Base-by-base conservation (phyloP, 2,113 vertebrate species). In the Psittacula cyanocephala region DNA sequence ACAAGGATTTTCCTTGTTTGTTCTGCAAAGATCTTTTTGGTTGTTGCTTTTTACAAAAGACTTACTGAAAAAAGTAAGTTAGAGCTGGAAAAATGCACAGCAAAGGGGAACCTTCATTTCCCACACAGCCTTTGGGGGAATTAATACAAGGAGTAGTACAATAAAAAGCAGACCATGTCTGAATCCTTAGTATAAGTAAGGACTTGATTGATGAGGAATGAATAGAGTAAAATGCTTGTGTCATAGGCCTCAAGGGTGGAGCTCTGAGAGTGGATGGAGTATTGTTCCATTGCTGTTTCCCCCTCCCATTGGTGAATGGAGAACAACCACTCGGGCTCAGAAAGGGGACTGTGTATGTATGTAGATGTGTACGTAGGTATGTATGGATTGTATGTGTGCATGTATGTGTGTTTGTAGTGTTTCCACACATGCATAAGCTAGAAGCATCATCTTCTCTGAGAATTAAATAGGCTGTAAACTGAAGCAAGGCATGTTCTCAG, bases 281-380 rank as follows among this genome's bases (percentile, higher is more conserved):
- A 69, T 39, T 19, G 29, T 59, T 39, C 11, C 3, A 2, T 49
- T 67, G 46, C 15, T 81, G 22, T 6, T 76, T 57, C 11, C 20
- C 29, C 7, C 4, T 44, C 15, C 24, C 17, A 60, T 43, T 31
- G 17, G 13, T 29, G 49, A 27, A 49, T 7, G 27, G 19, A 31
- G 80, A 85, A 27, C 0, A 2, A 33, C 15, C 5, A 2, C 35
- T 20, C 4, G 0, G 23, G 39, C 10, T 65, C 55, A n/a, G 44
- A 13, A 5, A n/a, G 47, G 23, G 41, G 15, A 16, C 20, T 13
- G 7, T 7, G 14, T 25, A 3, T 6, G 4, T 10, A 6, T 13
- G 17, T 27, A 10, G 1, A 2, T 25, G 2, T 6, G 4, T 10
- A 6, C 11, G 17, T 27, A 10, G 1, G 2, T 17, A 13, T 2